Conservation (phyloP, 2,888 invertebrate species). For the Drosophila macrothrix region DNA sequence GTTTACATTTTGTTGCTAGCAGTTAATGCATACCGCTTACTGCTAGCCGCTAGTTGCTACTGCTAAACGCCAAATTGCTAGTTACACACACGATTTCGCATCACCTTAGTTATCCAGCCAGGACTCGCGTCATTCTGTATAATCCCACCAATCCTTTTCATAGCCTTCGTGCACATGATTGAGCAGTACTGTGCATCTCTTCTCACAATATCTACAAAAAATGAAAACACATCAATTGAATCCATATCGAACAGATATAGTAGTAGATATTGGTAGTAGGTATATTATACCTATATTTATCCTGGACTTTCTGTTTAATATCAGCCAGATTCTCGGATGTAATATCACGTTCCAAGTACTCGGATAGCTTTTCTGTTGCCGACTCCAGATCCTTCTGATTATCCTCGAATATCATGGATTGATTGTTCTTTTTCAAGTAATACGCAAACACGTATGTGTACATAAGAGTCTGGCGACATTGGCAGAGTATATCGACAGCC, state of each 20-base stretch:
- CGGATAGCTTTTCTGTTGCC: conserved; percentile 98
- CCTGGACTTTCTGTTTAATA: conserved; percentile 99
- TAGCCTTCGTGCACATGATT: conserved; percentile 99
- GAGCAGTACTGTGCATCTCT: conserved; percentile 96
- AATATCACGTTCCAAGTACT: conserved; percentile 98
- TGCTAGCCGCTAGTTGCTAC: conserved; percentile 42
- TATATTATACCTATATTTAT: conserved; percentile 93
- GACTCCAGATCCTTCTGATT: conserved; percentile 99
- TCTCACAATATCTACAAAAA: conserved; percentile 96
- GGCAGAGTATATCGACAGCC: conserved; percentile 98
- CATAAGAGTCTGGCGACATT: conserved; percentile 99
- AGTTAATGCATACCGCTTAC: conserved; percentile 18
- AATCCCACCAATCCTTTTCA: conserved; percentile 99
- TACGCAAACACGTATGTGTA: conserved; percentile 99
- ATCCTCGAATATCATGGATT: conserved; percentile 99
- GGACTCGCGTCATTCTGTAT: conserved; percentile 89
- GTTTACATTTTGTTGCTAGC: conserved; percentile 27
- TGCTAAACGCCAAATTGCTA: conserved; percentile 54
- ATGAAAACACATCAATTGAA: neutral
- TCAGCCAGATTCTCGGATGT: conserved; percentile 98
- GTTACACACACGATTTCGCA: conserved; percentile 51
- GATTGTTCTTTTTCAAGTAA: conserved; percentile 98
- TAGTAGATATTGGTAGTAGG: neutral
- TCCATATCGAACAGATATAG: neutral
- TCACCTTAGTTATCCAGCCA: conserved; percentile 75